Percentiles rank a stretch among this genome's conserved stretches.
Conservation (phyloP, 1,140 invertebrate species). For the Calephelis nemesis region DNA sequence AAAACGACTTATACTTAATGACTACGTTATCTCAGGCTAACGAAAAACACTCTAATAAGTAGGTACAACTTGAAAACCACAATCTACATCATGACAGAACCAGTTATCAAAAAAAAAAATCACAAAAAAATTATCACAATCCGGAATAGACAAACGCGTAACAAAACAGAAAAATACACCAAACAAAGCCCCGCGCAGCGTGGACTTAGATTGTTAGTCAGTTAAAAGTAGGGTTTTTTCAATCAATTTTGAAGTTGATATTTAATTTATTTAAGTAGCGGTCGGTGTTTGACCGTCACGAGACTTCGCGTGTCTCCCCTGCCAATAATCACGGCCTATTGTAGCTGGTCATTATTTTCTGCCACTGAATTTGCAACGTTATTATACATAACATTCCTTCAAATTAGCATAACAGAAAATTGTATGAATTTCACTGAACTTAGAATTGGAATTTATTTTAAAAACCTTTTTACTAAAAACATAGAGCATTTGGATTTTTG, state of each 20-base stretch:
- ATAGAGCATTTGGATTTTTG: too few relatives aligned
- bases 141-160: too few relatives aligned
- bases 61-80: too few relatives aligned
- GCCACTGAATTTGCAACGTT: slow-evolving; percentile 45
- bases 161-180: not conserved
- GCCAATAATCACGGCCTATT: slow-evolving; percentile 58
- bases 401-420: not conserved
- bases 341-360: slow-evolving; percentile 47
- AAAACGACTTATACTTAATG: too few relatives aligned
- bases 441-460: not conserved
- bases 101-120: too few relatives aligned
- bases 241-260: not conserved
- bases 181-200: not conserved
- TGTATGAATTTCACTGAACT: not conserved
- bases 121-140: too few relatives aligned
- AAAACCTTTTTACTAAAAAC: not conserved
- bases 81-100: too few relatives aligned
- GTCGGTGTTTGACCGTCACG: slow-evolving; percentile 43
- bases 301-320: slow-evolving; percentile 56
- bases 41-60: too few relatives aligned
- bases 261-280: slow-evolving; percentile 55
- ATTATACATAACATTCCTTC: slow-evolving; percentile 22
- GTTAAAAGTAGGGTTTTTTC: not conserved
- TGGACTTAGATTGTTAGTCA: not conserved
- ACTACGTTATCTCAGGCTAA: too few relatives aligned